These are phyloP conservation scores for Ciconia nigra DNA, from an alignment of 2,797 vertebrate species.

Conservation along the genomic window DNA sequence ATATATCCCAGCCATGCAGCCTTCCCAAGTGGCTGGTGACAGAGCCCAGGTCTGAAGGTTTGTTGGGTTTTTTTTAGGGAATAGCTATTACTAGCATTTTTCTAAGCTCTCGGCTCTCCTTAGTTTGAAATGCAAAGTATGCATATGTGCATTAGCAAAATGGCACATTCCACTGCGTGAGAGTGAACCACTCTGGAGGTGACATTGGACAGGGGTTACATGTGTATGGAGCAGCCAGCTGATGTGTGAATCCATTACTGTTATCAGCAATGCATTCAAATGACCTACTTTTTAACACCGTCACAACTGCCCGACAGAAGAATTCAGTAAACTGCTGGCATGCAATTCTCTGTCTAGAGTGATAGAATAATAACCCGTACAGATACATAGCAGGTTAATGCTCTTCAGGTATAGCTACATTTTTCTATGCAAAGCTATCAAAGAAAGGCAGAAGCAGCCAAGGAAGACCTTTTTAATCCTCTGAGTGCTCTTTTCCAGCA, in stretches of 20 bases:
- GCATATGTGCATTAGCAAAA: conserved; percentile 31
- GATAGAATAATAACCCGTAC: neutral
- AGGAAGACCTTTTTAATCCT: neutral
- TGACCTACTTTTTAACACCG: conserved; percentile 55
- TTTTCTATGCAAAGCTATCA: neutral
- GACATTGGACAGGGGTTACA: conserved; percentile 49
- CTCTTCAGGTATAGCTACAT: neutral
- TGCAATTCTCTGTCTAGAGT: neutral
- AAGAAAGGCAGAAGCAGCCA: neutral
- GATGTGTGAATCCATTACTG: conserved; percentile 52
- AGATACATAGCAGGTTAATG: neutral
- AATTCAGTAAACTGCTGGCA: conserved; percentile 12
- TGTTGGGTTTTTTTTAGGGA: neutral
- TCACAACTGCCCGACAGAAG: conserved; percentile 1
- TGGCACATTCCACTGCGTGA: neutral
- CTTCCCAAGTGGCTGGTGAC: neutral
- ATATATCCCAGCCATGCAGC: neutral
- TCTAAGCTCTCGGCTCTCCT: neutral
- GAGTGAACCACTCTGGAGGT: conserved; percentile 19
- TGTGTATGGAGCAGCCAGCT: conserved; percentile 22
- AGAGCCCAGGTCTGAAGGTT: neutral
- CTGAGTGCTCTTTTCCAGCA: neutral
- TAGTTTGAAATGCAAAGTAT: conserved; percentile 28
- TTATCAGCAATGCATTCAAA: conserved; percentile 60
- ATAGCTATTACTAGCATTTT: neutral